phyloP scores from a whole-genome alignment of 2,888 invertebrate genomes.

The Cataglyphis livida region DNA sequence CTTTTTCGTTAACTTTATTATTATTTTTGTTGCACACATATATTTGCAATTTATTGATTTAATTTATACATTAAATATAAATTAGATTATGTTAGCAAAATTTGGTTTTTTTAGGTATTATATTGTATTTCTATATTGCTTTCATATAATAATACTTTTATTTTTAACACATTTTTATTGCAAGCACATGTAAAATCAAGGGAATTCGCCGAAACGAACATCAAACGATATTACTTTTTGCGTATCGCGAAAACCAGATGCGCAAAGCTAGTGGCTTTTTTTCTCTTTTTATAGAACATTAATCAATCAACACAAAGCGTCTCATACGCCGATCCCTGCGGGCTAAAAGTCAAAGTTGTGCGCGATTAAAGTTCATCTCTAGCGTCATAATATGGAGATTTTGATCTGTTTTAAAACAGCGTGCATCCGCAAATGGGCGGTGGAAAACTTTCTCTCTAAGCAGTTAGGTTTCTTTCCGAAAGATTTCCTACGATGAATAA shows the following conservation, averaged over 20 bases:
- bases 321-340: slow-evolving; percentile 57
- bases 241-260: slow-evolving; percentile 1
- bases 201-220: slow-evolving; percentile 51
- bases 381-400: slow-evolving; percentile 35
- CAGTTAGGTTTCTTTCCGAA: slow-evolving; percentile 49
- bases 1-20: neutral
- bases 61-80: neutral
- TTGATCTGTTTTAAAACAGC: neutral
- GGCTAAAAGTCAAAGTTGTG: slow-evolving; percentile 73
- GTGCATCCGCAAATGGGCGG: slow-evolving; percentile 5
- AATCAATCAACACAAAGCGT: slow-evolving; percentile 69
- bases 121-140: neutral
- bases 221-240: slow-evolving; percentile 53
- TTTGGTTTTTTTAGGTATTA: neutral
- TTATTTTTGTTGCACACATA: neutral
- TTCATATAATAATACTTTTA: neutral
- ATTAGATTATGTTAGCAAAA: neutral
- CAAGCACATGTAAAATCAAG: slow-evolving; percentile 11
- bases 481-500: slow-evolving; percentile 56
- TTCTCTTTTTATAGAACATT: slow-evolving; percentile 57
- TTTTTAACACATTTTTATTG: slow-evolving; percentile 13
- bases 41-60: neutral
- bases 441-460: slow-evolving; percentile 31
- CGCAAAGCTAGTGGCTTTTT: slow-evolving; percentile 31
- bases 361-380: slow-evolving; percentile 57